Evolutionary conservation across 2,797 vertebrate genomes (phyloP).

Genomic region (Carduelis carduelis): DNA sequence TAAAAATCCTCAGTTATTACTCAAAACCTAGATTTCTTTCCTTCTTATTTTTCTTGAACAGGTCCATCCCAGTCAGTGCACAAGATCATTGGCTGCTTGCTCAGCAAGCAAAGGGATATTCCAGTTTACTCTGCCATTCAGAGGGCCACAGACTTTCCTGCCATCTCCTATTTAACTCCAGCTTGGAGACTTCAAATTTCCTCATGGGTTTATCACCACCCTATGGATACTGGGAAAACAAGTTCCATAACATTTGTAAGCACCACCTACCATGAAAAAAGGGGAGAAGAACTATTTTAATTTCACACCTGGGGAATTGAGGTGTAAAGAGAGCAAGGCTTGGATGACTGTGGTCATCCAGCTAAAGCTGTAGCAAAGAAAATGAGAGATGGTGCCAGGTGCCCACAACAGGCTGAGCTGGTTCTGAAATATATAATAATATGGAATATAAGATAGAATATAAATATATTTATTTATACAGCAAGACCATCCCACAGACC

Average conservation of each 20-base stretch:
- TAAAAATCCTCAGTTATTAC: not conserved
- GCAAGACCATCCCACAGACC: not conserved
- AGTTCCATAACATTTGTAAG: not conserved
- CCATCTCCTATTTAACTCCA: not conserved
- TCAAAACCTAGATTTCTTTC: not conserved
- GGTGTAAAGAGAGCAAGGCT: not conserved
- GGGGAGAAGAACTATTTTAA: not conserved
- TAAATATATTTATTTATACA: not conserved
- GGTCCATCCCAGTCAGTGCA: not conserved
- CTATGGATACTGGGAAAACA: not conserved
- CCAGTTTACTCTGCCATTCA: not conserved
- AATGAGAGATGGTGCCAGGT: not conserved
- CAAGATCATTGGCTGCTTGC: not conserved
- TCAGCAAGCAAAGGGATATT: not conserved
- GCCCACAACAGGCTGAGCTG: not conserved
- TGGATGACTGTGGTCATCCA: not conserved
- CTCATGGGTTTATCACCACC: not conserved
- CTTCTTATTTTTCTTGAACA: not conserved
- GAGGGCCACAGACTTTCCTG: not conserved
- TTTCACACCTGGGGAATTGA: not conserved
- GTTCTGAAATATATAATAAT: not conserved
- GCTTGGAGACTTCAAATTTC: not conserved
- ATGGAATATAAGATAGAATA: no score
- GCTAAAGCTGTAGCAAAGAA: not conserved
- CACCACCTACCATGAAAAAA: not conserved